Percentiles rank a stretch among this genome's conserved stretches.
phyloP scores from a whole-genome alignment of 1,140 invertebrate genomes.

The Palaemon carinicauda region DNA sequence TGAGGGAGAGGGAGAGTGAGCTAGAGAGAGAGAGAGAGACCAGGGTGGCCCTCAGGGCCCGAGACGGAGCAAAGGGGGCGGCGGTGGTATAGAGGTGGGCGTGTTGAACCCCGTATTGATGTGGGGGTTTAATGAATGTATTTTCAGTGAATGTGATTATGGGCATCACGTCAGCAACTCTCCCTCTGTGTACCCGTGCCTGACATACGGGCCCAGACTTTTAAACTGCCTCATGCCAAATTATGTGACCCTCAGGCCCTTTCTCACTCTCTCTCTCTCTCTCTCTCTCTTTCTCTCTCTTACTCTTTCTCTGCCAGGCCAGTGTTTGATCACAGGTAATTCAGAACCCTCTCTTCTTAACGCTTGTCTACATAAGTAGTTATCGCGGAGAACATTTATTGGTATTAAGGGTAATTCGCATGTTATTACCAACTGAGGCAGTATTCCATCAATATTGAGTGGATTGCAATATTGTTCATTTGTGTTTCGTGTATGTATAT shows the following conservation, averaged over 20 bases:
- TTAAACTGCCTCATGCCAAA: neutral
- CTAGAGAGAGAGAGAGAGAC: neutral
- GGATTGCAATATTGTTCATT: too few relatives aligned
- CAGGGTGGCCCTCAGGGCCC: neutral
- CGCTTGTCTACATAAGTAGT: too few relatives aligned
- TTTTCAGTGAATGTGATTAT: conserved; percentile 45
- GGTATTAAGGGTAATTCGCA: too few relatives aligned
- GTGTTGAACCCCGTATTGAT: conserved; percentile 28
- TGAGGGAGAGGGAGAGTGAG: neutral
- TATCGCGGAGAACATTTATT: too few relatives aligned
- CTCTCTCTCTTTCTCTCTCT: neutral
- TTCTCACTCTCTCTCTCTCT: neutral
- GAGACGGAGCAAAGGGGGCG: conserved; percentile 13
- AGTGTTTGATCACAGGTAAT: too few relatives aligned
- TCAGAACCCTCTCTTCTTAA: too few relatives aligned
- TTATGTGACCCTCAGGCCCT: neutral
- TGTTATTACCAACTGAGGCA: too few relatives aligned
- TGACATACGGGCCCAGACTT: neutral
- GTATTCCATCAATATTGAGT: too few relatives aligned
- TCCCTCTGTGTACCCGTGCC: too few relatives aligned
- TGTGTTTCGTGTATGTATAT: too few relatives aligned
- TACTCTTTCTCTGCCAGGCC: neutral
- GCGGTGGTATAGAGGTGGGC: conserved; percentile 11
- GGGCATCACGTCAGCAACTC: neutral
- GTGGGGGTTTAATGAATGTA: conserved; percentile 34